These are phyloP conservation scores for Spea bombifrons DNA, from an alignment of 2,113 vertebrate genomes.

Conservation along the genomic window DNA sequence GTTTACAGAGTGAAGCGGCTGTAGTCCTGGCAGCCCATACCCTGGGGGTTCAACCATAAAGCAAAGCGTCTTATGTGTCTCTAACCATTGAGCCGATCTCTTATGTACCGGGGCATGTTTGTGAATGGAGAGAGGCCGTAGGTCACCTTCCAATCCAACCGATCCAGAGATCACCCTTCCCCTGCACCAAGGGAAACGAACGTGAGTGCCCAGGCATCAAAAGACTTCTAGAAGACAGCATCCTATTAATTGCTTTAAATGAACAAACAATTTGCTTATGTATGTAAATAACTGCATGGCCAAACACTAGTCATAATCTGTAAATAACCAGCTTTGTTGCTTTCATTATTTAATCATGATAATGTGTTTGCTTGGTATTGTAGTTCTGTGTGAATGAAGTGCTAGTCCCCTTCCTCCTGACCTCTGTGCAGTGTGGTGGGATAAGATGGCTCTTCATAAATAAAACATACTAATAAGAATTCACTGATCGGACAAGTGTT, in stretches of 20 bases:
- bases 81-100: too few species aligned
- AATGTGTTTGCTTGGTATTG: not conserved
- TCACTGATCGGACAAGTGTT: not conserved
- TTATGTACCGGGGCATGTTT: too few species aligned
- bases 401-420: not conserved
- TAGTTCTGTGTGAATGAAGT: not conserved
- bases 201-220: too few species aligned
- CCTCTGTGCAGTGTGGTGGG: not conserved
- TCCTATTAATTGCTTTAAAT: not conserved
- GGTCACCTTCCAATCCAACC: too few species aligned
- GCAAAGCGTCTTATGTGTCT: too few species aligned
- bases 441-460: not conserved
- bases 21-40: too few species aligned
- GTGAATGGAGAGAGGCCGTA: too few species aligned
- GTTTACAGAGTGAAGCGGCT: too few species aligned
- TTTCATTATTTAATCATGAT: not conserved
- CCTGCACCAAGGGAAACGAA: too few species aligned
- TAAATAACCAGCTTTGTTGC: not conserved
- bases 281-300: not conserved
- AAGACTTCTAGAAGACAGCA: too few species aligned
- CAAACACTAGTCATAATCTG: not conserved
- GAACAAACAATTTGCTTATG: not conserved
- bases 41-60: too few species aligned
- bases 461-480: not conserved
- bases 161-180: too few species aligned